Evolutionary conservation across 2,797 vertebrate genomes (phyloP).

Genomic region (Masticophis lateralis): DNA sequence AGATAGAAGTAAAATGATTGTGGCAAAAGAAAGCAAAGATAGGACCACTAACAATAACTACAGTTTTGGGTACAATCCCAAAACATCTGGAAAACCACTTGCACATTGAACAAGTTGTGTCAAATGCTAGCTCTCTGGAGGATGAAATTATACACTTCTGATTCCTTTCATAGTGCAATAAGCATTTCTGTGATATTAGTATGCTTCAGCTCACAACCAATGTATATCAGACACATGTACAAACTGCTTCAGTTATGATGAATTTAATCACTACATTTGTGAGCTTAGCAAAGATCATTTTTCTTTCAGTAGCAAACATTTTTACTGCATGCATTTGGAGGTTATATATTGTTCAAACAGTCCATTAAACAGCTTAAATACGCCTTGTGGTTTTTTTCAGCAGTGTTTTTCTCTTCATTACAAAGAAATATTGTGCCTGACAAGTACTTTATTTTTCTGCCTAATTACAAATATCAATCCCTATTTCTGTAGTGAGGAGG

Average conservation of each 20-base stretch:
- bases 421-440: conserved; percentile 15
- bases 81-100: neutral
- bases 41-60: neutral
- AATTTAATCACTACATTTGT: neutral
- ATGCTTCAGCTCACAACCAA: neutral
- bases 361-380: neutral
- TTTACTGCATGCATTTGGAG: neutral
- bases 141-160: neutral
- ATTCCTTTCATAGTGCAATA: neutral
- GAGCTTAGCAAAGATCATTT: neutral
- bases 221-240: neutral
- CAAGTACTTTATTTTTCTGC: conserved; percentile 19
- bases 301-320: neutral
- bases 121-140: neutral
- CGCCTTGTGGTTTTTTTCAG: conserved; percentile 19
- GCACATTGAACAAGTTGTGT: neutral
- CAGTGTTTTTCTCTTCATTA: neutral
- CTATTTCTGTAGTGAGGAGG: conserved; percentile 35
- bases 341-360: neutral
- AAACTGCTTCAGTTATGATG: neutral
- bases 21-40: neutral
- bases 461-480: conserved; percentile 2
- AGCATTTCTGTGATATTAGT: neutral
- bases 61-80: neutral
- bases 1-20: neutral